A percentile compares a stretch with the other conserved stretches of the same genome.
phyloP scores from a whole-genome alignment of 2,113 vertebrate genomes.

The Lepus europaeus region DNA sequence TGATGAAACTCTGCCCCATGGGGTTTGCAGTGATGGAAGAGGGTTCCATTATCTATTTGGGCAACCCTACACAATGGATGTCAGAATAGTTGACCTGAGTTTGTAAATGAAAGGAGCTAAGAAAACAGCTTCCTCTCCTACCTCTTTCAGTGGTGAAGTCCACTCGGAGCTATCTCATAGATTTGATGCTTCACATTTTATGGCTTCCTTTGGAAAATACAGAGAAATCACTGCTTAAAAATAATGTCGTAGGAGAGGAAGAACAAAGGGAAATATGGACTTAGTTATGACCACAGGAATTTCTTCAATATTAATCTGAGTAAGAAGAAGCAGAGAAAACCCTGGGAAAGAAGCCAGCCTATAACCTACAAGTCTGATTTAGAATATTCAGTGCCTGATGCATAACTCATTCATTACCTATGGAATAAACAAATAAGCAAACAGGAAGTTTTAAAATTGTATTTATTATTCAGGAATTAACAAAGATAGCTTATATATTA shows the following conservation, averaged over 20 bases:
- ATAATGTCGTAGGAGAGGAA: constrained; percentile 1
- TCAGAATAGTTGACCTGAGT: not conserved
- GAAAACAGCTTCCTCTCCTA: not conserved
- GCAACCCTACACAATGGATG: not conserved
- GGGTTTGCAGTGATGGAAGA: not conserved
- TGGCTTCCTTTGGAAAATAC: not conserved
- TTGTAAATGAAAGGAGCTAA: constrained; percentile 18
- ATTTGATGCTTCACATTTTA: not conserved
- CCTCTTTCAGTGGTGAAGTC: not conserved
- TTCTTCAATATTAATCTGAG: constrained; percentile 28
- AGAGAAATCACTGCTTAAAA: not conserved
- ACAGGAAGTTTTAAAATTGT: not conserved
- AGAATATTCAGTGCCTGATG: not conserved
- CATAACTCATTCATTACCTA: not conserved
- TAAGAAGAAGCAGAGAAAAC: constrained; percentile 2
- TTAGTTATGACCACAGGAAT: not conserved
- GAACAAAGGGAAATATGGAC: not conserved
- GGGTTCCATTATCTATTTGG: not conserved
- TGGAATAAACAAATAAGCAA: not conserved
- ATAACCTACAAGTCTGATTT: not conserved
- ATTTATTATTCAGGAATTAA: not conserved
- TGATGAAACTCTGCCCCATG: not conserved
- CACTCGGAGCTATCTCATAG: constrained; percentile 9
- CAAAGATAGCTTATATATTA: not conserved
- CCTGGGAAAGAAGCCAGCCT: not conserved